Evolutionary conservation across 2,888 invertebrate genomes (phyloP).

Genomic region (Spatulosminthurus flaviceps): DNA sequence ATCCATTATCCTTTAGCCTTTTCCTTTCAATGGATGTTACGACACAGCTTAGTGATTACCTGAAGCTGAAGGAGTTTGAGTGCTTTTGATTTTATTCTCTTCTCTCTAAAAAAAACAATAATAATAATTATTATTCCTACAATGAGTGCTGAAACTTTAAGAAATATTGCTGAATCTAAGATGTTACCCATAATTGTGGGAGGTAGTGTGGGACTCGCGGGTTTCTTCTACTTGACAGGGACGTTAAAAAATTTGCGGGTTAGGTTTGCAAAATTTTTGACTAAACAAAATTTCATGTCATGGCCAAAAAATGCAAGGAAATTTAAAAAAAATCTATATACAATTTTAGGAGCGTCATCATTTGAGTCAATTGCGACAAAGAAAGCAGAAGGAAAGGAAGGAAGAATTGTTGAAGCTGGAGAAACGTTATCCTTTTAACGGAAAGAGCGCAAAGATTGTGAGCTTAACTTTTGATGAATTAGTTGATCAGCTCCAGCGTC

Average conservation of each 20-base stretch:
- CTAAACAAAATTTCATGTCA: neutral
- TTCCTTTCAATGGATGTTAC: too few species aligned
- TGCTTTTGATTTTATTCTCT: too few species aligned
- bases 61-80: too few species aligned
- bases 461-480: conserved; percentile 49
- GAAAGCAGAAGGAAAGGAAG: conserved; percentile 11
- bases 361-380: neutral
- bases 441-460: conserved; percentile 37
- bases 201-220: conserved; percentile 5
- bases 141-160: too few species aligned
- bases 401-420: neutral
- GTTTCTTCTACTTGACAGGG: conserved; percentile 16
- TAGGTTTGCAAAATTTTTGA: neutral
- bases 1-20: too few species aligned
- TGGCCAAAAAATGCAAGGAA: too few species aligned
- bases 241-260: neutral
- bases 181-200: neutral
- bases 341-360: conserved; percentile 8
- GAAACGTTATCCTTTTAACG: neutral
- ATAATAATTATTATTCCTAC: too few species aligned
- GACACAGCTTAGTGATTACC: too few species aligned
- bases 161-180: neutral
- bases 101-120: too few species aligned
- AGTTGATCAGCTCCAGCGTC: conserved; percentile 46
- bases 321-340: neutral